Base-by-base conservation (phyloP, 2,797 vertebrate genomes). In the Paedocypris micromegethes region DNA sequence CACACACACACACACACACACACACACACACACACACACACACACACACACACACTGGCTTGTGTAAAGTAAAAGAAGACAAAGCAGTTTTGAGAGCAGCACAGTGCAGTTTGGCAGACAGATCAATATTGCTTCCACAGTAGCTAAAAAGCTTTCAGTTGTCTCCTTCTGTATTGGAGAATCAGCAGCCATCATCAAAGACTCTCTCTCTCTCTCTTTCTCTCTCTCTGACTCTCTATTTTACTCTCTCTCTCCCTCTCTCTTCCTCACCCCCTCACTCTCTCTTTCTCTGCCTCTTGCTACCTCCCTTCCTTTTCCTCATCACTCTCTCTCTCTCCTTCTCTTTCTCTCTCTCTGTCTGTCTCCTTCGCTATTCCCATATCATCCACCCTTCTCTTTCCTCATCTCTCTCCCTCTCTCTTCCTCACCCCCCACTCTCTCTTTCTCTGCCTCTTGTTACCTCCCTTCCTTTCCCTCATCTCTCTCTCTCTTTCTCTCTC, bases 1-100 rank as follows among this genome's bases (percentile, higher is more conserved):
- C 38, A 23, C 23, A 40, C 6, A 58, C 60, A 60, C 64, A 72
- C 66, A 66, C 59, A 66, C 52, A 23, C 62, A 47, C 46, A 43
- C 61, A 9, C 56, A 53, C 46, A 73, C 64, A 58, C 64, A 67
- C 57, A 42, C 48, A 42, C 66, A 42, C 47, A 55, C 61, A 41
- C 61, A 75, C 54, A 67, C 46, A 54, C 61, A 61, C 60, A 65
- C 45, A 68, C 62, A 4, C 46, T 52, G 70, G 8, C 65, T 66
- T 61, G 73, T 66, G 65, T 67, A 70, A 79, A 78, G 23, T 77
- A 77, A 77, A 75, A 75, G 72, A 73, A 74, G 79, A 79, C 73
- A 70, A 81, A 81, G 79, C 72, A 65, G 79, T 80, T 81, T 82
- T 77, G 71, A 80, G 73, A 75, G 60, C 71, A 70, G 58, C 68